A percentile compares a stretch with the other conserved stretches of the same genome.
phyloP scores from a whole-genome alignment of 2,113 vertebrate genomes.

The Centropristis striata region DNA sequence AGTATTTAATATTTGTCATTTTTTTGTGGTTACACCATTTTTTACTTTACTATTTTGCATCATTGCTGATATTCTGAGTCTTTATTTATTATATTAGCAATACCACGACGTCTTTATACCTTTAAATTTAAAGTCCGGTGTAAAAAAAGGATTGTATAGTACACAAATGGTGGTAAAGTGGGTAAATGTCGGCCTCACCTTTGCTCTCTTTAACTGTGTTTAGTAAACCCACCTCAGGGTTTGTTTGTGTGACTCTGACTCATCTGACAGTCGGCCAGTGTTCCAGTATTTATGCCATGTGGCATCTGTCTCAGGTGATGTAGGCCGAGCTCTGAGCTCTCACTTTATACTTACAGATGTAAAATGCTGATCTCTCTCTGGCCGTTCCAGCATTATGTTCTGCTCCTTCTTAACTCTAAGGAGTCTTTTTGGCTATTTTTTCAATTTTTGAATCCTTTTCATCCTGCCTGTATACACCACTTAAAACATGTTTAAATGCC shows the following conservation, averaged over 20 bases:
- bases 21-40: too few relatives aligned
- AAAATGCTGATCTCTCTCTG: slow-evolving; percentile 57
- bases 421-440: too few relatives aligned
- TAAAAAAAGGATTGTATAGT: slow-evolving; percentile 23
- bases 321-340: slow-evolving; percentile 30
- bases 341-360: slow-evolving; percentile 49
- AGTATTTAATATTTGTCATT: too few relatives aligned
- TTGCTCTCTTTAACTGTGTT: slow-evolving; percentile 65
- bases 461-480: too few relatives aligned
- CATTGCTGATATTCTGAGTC: not conserved
- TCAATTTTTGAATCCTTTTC: too few relatives aligned
- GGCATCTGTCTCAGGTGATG: slow-evolving; percentile 62
- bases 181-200: slow-evolving; percentile 55
- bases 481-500: too few relatives aligned
- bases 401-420: too few relatives aligned
- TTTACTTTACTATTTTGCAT: not conserved
- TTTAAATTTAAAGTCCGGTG: slow-evolving; percentile 18
- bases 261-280: slow-evolving; percentile 47
- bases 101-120: slow-evolving; percentile 1
- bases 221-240: slow-evolving; percentile 70
- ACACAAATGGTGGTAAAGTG: slow-evolving; percentile 44
- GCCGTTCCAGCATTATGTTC: slow-evolving; percentile 37
- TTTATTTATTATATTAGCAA: too few relatives aligned
- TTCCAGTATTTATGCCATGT: slow-evolving; percentile 68
- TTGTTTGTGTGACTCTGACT: slow-evolving; percentile 69